Evolutionary conservation across 53 echinoderm and acorn worm genomes (phyloP).

Genomic region (Mesocentrotus franciscanus): DNA sequence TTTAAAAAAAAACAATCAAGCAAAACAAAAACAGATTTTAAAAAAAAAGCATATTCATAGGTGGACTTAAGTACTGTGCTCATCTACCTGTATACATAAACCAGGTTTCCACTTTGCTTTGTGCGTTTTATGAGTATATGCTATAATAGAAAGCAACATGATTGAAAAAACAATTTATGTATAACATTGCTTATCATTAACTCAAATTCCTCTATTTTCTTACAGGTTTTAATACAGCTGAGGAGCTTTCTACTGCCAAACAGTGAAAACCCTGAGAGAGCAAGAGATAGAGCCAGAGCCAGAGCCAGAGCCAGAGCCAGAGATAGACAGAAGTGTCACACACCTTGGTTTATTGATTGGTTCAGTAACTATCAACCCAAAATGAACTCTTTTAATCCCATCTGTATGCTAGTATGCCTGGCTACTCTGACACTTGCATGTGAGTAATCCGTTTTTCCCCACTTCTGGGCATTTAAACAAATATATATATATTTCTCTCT

Average conservation of each 20-base stretch:
- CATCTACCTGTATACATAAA: too few species aligned
- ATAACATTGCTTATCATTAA: neutral
- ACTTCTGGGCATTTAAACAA: neutral
- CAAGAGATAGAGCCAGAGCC: neutral
- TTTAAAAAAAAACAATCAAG: too few species aligned
- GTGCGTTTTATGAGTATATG: too few species aligned
- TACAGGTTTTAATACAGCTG: neutral
- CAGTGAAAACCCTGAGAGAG: too few species aligned
- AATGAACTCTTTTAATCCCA: conserved; percentile 5
- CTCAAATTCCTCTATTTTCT: neutral
- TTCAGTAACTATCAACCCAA: conserved; percentile 40
- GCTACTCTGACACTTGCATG: conserved; percentile 24
- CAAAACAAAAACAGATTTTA: too few species aligned
- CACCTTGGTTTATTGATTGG: conserved; percentile 51
- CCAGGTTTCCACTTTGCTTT: too few species aligned
- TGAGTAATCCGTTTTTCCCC: neutral
- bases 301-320: too few species aligned
- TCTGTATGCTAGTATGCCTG: conserved; percentile 17
- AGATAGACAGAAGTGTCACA: conserved; percentile 15
- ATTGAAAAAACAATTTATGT: too few species aligned
- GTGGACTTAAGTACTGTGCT: too few species aligned
- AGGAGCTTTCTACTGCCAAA: conserved; percentile 22
- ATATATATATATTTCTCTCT: neutral
- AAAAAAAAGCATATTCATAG: too few species aligned
- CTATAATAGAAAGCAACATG: too few species aligned